Conservation (phyloP, 2,888 invertebrate species). For the Hydroisotoma schaefferi region DNA sequence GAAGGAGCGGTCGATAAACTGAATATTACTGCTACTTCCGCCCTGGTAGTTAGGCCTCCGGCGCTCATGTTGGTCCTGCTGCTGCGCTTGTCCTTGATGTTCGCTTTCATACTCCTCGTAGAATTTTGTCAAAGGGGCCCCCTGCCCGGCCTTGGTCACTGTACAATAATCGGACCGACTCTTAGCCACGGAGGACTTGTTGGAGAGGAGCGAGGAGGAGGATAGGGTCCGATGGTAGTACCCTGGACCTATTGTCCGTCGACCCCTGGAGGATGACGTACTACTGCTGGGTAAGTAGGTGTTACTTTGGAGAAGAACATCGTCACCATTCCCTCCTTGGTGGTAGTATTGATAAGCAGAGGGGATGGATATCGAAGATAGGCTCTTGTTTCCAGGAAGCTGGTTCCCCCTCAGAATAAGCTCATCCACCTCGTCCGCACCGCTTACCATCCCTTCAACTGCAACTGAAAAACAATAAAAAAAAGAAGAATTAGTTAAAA, state of each 20-base stretch:
- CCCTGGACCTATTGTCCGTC: constrained; percentile 26
- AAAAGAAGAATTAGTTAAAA: too few species aligned
- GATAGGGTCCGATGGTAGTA: constrained; percentile 32
- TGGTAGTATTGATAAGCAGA: constrained; percentile 10
- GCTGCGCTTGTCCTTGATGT: too few species aligned
- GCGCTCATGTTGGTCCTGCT: too few species aligned
- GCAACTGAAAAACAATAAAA: too few species aligned
- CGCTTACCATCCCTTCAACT: constrained; percentile 25
- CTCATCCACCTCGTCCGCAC: constrained; percentile 28
- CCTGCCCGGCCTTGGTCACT: too few species aligned
- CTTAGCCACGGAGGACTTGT: constrained; percentile 32
- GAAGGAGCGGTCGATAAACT: neutral
- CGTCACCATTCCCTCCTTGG: neutral
- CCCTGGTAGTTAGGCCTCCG: neutral
- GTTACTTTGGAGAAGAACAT: neutral
- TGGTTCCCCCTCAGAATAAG: constrained; percentile 14
- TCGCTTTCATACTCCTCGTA: too few species aligned
- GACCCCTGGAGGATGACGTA: constrained; percentile 15
- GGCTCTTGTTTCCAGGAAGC: constrained; percentile 11
- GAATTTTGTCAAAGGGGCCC: neutral
- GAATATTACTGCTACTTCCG: constrained; percentile 8
- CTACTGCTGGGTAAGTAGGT: neutral
- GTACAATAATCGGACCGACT: constrained; percentile 38
- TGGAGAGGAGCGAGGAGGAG: constrained; percentile 26
- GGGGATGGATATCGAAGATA: constrained; percentile 9